Evolutionary conservation across 2,888 invertebrate genomes (phyloP), one percentile per base, ranked within the genome.

Genomic region (Acleris emargana): DNA sequence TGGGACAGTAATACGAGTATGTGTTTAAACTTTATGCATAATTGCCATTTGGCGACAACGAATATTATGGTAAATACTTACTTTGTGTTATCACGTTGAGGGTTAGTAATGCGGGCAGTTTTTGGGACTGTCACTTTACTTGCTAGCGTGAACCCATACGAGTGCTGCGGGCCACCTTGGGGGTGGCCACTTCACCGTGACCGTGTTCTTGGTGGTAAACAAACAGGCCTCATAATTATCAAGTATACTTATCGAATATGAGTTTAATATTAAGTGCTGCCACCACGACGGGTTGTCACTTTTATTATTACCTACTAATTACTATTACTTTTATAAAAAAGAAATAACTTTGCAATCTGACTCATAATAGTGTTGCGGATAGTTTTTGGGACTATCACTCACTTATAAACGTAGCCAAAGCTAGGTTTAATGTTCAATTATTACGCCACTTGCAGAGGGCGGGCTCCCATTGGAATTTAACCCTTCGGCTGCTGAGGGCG

Each of bases 191-290:
- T n/a, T n/a, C n/a, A n/a, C n/a, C n/a, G n/a, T n/a, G n/a, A n/a
- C n/a, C n/a, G n/a, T n/a, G n/a, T n/a, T n/a, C 57, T 52, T 43
- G 62, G 67, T 62, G 67, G 59, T 22, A 53, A 59, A 58, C 51
- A 32, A 59, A 13, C 32, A 55, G 62, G 62, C 17, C 47, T 6
- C 2, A 47, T 17, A 47, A 9, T 45, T 45, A 45, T 38, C 11
- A 38, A 38, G 11, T 11, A 42, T 42, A 42, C 5, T n/a, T 3
- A 3, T 47, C 5, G 17, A 47, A 17, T 5, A 7, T 47, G 1
- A 47, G 16, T 17, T 17, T 7, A 1, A 47, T 47, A 17, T 17
- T 17, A 47, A 47, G 47, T 47, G 17, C 17, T 47, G 47, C 47
- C 16, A 17, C 47, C 47, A 17, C 2, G n/a, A 7, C 3, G 47